Evolutionary conservation across 2,113 vertebrate genomes (phyloP), one percentile per base, ranked within the genome.

Genomic region (Bubo scandiacus): DNA sequence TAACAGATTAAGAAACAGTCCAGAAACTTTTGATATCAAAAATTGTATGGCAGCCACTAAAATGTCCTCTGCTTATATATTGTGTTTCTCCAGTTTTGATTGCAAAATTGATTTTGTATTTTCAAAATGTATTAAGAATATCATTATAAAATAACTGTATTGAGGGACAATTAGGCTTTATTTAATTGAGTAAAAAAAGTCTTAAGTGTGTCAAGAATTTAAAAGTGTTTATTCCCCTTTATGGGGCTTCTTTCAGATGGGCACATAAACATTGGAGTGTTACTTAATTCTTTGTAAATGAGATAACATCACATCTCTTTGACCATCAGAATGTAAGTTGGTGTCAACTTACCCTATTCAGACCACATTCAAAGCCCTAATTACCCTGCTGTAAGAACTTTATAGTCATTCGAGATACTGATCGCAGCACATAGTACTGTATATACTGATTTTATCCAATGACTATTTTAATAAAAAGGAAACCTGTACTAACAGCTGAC

Each of bases 291-390:
- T 95, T 23, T 81, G 72, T 49, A 43, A 78, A 91, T 62, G 52
- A 81, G 91, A 94, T 86, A 96, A 10, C 17, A 95, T 88, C 73
- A 40, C 43, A 89, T 96, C 88, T 88, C 91, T 96, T 93, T 96
- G 95, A 95, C 88, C 84, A 95, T 57, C n/a, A 63, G 70, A 96
- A 95, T 74, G 83, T 81, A 90, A 88, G 51, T 1, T 84, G 83
- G 93, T 97, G 96, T 95, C 90, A 26, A 70, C 15, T 96, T 97
- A 62, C 29, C 17, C 70, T 45, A 47, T 86, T 94, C 45, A 92
- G 62, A 91, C 91, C 86, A 74, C 81, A 79, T 65, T 94, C 78
- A 95, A 93, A 94, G 45, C 38, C 79, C 15, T 91, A 81, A 88
- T 75, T 73, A 75, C 62, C 63, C 36, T 59, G 21, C 40, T 86